Evolutionary conservation across 2,113 vertebrate genomes (phyloP), one percentile per base, ranked within the genome.

Genomic region (Dipodomys ordii): DNA sequence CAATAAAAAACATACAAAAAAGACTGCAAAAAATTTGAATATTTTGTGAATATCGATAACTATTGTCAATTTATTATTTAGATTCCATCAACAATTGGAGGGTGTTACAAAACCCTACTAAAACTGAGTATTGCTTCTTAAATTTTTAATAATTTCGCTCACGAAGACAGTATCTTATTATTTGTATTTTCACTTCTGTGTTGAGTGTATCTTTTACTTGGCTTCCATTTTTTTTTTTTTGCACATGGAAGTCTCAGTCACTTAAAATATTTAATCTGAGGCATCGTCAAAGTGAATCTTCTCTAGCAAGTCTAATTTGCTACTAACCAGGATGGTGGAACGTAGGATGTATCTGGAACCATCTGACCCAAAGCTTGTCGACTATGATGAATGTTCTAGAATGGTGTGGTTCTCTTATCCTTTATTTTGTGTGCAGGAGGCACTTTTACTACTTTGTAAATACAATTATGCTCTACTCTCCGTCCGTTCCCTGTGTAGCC

Each of bases 51-150:
- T 71, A 46, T 46, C 71, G 20, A 71, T 78, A 71, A 39, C 5
- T 44, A 44, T 28, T 68, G 87, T 25, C 11, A 90, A 72, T 28
- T 86, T 76, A 76, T 79, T 90, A 76, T 91, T 44, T 80, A 84
- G 60, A 57, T 81, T 84, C 35, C 0, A 19, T 44, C 30, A 81
- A 57, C 57, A 80, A 44, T 13, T 20, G 46, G 46, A n/a, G 11
- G 39, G 0, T 67, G 53, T 44, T 69, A 68, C 22, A 1, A n/a
- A 69, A 79, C 4, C 6, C 35, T 65, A 64, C 32, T 60, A 73
- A 49, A 32, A 64, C 4, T 25, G 12, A 77, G 2, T 12, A 76
- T 32, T 71, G 19, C 18, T 88, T 87, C 90, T 62, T 35, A 57
- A 69, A 39, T 84, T 65, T 39, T 88, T 27, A 84, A 25, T 28